A percentile compares a stretch with the other conserved stretches of the same genome.
Conservation (phyloP, 2,888 invertebrate genomes). For the Acleris emargana region DNA sequence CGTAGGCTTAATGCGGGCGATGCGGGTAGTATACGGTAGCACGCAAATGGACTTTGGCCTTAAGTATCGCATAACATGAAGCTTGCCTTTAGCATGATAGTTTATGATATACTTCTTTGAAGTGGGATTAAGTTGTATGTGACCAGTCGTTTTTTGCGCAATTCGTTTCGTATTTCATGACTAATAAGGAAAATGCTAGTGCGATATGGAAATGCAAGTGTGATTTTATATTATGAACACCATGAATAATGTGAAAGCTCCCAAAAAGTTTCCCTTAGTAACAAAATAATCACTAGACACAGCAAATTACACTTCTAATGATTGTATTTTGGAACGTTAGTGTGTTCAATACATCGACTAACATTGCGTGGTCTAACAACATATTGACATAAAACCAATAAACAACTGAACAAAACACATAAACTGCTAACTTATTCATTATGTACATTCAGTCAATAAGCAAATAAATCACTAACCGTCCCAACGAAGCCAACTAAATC, state of each 20-base stretch:
- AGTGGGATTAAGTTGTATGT: neutral
- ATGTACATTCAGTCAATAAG: neutral
- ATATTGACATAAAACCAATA: neutral
- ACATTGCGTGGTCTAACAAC: too few species aligned
- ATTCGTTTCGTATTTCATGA: too few species aligned
- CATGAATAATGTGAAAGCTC: too few species aligned
- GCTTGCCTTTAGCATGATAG: constrained; percentile 1
- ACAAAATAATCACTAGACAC: too few species aligned
- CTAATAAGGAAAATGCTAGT: too few species aligned
- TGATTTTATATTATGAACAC: too few species aligned
- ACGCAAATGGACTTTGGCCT: constrained; percentile 7
- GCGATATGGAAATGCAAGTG: too few species aligned
- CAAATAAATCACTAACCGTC: constrained; percentile 16
- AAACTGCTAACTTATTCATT: neutral
- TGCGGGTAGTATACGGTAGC: constrained; percentile 12
- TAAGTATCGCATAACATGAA: constrained; percentile 5
- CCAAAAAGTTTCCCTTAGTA: too few species aligned
- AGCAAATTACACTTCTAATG: too few species aligned
- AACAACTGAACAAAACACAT: neutral
- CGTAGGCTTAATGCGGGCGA: constrained; percentile 18
- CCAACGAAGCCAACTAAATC: constrained; percentile 42
- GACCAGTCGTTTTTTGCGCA: too few species aligned
- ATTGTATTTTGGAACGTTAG: too few species aligned
- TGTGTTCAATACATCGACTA: too few species aligned
- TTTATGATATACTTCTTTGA: constrained; percentile 1